Conservation (phyloP, 2,797 vertebrate genomes). For the Characodon lateralis region DNA sequence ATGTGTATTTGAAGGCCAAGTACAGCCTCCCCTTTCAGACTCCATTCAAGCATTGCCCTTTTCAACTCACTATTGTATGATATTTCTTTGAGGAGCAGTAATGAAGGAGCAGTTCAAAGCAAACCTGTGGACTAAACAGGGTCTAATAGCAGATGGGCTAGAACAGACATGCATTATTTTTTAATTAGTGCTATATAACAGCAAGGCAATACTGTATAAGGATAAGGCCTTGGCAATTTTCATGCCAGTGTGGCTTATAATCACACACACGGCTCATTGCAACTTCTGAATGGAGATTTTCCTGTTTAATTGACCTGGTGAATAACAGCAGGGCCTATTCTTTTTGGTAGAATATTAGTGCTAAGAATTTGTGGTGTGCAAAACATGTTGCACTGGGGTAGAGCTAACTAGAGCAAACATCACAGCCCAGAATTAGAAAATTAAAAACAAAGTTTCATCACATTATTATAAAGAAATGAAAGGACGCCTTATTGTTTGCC, state of each 20-base stretch:
- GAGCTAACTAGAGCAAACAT: constrained; percentile 1
- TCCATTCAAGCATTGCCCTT: constrained; percentile 83
- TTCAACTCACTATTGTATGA: constrained; percentile 82
- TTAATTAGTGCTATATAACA: constrained; percentile 70
- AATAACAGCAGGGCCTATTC: constrained; percentile 43
- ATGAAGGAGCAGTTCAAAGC: constrained; percentile 77
- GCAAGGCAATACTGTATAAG: constrained; percentile 48
- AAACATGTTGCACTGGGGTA: not conserved
- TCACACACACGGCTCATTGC: constrained; percentile 46
- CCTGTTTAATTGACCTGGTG: constrained; percentile 42
- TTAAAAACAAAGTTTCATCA: constrained; percentile 1
- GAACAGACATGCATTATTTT: constrained; percentile 76
- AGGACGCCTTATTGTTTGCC: not conserved
- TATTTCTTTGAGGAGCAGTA: constrained; percentile 79
- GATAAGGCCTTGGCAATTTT: constrained; percentile 56
- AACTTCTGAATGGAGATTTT: constrained; percentile 49
- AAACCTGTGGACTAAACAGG: constrained; percentile 77
- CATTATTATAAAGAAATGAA: not conserved
- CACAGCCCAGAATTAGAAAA: not conserved
- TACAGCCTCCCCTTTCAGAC: constrained; percentile 81
- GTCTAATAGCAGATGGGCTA: constrained; percentile 68
- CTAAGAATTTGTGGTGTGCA: constrained; percentile 3
- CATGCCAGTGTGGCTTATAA: constrained; percentile 54
- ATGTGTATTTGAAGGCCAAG: constrained; percentile 85
- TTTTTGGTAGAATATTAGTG: constrained; percentile 24